Percentiles rank a stretch among this genome's conserved stretches.
These are phyloP conservation scores for Tetraneura akinire DNA, from an alignment of 1,140 invertebrate species.

Conservation along the genomic window DNA sequence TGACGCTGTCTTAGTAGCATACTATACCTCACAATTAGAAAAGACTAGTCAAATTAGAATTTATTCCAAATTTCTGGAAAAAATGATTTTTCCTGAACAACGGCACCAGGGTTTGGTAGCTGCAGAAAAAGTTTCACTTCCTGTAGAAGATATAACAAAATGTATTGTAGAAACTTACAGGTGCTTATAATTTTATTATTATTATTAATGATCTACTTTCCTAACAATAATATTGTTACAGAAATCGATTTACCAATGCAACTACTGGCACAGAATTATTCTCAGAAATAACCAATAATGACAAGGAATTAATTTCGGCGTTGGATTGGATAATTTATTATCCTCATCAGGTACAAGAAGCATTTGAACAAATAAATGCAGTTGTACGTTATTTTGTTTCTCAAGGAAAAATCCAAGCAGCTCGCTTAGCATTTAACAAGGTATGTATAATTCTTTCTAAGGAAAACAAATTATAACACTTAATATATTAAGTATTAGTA, in stretches of 20 bases:
- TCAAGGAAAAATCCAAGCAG: conserved; percentile 69
- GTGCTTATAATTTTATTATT: conserved; percentile 54
- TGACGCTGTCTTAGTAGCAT: conserved; percentile 79
- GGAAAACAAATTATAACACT: not conserved
- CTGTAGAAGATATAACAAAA: conserved; percentile 81
- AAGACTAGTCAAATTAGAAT: conserved; percentile 70
- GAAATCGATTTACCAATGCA: conserved; percentile 29
- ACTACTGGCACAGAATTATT: conserved; percentile 23
- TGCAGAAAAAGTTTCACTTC: conserved; percentile 75
- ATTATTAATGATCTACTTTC: not conserved
- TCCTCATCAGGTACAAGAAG: conserved; percentile 74
- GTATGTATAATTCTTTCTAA: conserved; percentile 56
- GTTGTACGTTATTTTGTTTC: conserved; percentile 80
- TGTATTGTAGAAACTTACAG: conserved; percentile 79
- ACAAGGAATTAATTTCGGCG: conserved; percentile 76
- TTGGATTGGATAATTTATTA: conserved; percentile 88
- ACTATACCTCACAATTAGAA: conserved; percentile 78
- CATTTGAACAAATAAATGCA: conserved; percentile 84
- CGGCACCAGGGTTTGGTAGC: conserved; percentile 65
- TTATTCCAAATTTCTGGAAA: conserved; percentile 79
- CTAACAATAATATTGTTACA: conserved; percentile 16
- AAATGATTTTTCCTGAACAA: conserved; percentile 68
- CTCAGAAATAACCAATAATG: conserved; percentile 63
- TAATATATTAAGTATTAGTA: not conserved
- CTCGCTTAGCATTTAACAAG: conserved; percentile 70